Conservation (phyloP, 1,140 invertebrate species). For the Caerostris darwini region DNA sequence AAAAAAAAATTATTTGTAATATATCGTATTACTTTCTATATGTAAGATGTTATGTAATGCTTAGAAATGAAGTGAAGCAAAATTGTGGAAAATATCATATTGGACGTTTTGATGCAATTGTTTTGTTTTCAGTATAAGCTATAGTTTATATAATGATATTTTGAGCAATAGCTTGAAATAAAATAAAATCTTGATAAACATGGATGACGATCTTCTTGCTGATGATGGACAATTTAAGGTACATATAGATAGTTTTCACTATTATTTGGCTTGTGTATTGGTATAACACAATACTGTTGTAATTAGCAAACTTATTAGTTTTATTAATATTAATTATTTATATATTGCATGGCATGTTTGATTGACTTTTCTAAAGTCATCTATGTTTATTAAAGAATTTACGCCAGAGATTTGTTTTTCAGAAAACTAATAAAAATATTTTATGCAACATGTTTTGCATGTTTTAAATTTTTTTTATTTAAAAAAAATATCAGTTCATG, state of each 20-base stretch:
- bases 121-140: too few species aligned
- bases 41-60: too few species aligned
- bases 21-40: too few species aligned
- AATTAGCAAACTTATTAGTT: neutral
- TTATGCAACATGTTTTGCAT: too few species aligned
- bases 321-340: neutral
- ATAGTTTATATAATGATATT: neutral
- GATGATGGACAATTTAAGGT: slow-evolving; percentile 68
- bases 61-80: too few species aligned
- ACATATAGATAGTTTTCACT: neutral
- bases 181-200: neutral
- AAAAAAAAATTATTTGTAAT: too few species aligned
- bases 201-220: slow-evolving; percentile 70
- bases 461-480: too few species aligned
- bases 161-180: neutral
- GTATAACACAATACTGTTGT: neutral
- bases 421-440: neutral
- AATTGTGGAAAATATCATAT: too few species aligned
- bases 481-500: too few species aligned
- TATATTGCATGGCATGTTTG: too few species aligned
- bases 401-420: neutral
- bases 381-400: neutral
- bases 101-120: too few species aligned
- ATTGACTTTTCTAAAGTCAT: too few species aligned
- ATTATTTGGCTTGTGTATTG: neutral